Percentiles rank a stretch among this genome's conserved stretches.
Conservation (phyloP, 2,888 invertebrate genomes). For the Agrochola lychnidis region DNA sequence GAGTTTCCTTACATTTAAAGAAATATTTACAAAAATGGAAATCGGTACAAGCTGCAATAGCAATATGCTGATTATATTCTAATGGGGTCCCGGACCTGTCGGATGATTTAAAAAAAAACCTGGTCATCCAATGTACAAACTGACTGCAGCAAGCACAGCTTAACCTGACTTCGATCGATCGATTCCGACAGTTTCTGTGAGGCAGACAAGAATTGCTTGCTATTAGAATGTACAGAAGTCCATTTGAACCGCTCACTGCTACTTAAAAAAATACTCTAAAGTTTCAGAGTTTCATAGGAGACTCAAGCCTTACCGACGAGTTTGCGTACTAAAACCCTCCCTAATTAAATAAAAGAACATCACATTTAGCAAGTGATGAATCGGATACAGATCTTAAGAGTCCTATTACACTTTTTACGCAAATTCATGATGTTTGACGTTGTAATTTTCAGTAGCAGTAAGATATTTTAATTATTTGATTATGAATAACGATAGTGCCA, state of each 20-base stretch:
- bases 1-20: neutral
- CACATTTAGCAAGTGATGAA: slow-evolving; percentile 20
- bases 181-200: neutral
- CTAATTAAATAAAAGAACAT: neutral
- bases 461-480: too few relatives aligned
- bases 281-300: neutral
- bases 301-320: neutral
- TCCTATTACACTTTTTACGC: too few relatives aligned
- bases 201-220: neutral
- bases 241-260: too few relatives aligned
- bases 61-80: neutral
- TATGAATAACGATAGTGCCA: too few relatives aligned
- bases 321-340: too few relatives aligned
- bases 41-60: too few relatives aligned
- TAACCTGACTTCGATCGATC: neutral
- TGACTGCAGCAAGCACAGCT: neutral
- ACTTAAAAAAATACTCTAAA: too few relatives aligned
- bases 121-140: neutral
- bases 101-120: neutral
- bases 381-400: slow-evolving; percentile 48
- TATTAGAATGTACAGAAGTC: neutral
- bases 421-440: too few relatives aligned
- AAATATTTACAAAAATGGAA: neutral
- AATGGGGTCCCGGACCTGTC: neutral
- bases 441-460: too few relatives aligned